Percentiles rank a stretch among this genome's conserved stretches.
Conservation (phyloP, 1,140 invertebrate species). For the Nixonia krombeini region DNA sequence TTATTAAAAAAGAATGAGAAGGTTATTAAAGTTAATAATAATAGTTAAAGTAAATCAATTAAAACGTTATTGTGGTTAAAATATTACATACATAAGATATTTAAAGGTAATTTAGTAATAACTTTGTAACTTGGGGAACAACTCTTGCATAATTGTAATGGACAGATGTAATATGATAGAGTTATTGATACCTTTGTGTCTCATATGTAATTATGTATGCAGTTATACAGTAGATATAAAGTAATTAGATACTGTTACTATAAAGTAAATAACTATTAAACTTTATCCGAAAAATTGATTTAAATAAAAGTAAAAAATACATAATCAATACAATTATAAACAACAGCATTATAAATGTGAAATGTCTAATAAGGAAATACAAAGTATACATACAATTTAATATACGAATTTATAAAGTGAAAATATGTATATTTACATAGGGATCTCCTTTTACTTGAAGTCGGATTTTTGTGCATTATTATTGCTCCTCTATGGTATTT, state of each 20-base stretch:
- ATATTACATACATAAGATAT: conserved; percentile 35
- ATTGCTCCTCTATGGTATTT: conserved; percentile 77
- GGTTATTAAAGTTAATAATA: no score
- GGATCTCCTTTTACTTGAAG: conserved; percentile 85
- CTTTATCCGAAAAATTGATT: no score
- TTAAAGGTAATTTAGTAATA: conserved; percentile 32
- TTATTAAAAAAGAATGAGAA: no score
- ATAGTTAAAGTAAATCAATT: no score
- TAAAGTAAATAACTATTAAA: background rate
- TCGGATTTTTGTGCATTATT: conserved; percentile 82
- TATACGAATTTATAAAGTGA: no score
- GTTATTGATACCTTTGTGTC: conserved; percentile 34
- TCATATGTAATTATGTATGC: conserved; percentile 9
- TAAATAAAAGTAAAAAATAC: no score
- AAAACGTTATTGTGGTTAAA: conserved; percentile 27
- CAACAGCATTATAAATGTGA: no score
- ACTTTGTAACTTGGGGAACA: conserved; percentile 35
- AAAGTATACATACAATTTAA: no score
- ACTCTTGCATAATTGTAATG: conserved; percentile 37
- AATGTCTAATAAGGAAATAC: no score
- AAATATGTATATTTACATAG: no score
- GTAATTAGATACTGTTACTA: no score
- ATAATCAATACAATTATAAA: no score
- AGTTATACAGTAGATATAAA: background rate
- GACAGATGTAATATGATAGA: conserved; percentile 27